phyloP scores from a whole-genome alignment of 1,140 invertebrate species.

The Lutraria rhynchaena region DNA sequence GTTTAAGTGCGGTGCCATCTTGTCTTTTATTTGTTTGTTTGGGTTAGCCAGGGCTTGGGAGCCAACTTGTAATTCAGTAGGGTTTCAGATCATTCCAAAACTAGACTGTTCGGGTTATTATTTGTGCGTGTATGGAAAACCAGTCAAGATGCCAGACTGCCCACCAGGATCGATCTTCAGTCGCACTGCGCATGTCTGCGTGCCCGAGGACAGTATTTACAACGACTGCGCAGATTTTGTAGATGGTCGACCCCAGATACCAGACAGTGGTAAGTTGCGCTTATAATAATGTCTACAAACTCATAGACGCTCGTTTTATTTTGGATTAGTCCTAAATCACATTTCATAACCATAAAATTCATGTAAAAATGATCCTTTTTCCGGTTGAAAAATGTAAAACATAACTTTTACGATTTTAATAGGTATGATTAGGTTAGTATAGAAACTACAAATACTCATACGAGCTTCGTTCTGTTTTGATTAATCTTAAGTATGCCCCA shows the following conservation, averaged over 20 bases:
- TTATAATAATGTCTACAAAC: no score
- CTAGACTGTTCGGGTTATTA: constrained; percentile 33
- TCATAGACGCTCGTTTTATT: no score
- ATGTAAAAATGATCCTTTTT: no score
- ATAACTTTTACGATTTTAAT: no score
- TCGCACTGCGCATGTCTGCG: constrained; percentile 33
- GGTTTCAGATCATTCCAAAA: constrained; percentile 28
- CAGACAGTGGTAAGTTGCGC: constrained; percentile 32
- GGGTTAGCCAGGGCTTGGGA: background rate
- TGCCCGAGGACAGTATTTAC: constrained; percentile 37
- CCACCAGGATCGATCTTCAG: constrained; percentile 29
- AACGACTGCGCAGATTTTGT: constrained; percentile 20
- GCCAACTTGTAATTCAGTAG: background rate
- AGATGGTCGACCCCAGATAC: background rate
- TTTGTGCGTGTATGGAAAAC: constrained; percentile 32
- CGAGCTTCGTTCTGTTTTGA: no score
- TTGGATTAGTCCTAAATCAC: no score
- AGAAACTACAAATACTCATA: no score
- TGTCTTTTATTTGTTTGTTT: background rate
- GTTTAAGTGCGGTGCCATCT: constrained; percentile 3
- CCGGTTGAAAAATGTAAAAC: no score
- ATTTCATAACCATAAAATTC: no score
- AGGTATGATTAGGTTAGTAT: no score
- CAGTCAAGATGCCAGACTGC: constrained; percentile 42
- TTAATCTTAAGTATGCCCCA: no score